Conservation (phyloP, 2,113 vertebrate genomes). For the Zosterops japonicus region DNA sequence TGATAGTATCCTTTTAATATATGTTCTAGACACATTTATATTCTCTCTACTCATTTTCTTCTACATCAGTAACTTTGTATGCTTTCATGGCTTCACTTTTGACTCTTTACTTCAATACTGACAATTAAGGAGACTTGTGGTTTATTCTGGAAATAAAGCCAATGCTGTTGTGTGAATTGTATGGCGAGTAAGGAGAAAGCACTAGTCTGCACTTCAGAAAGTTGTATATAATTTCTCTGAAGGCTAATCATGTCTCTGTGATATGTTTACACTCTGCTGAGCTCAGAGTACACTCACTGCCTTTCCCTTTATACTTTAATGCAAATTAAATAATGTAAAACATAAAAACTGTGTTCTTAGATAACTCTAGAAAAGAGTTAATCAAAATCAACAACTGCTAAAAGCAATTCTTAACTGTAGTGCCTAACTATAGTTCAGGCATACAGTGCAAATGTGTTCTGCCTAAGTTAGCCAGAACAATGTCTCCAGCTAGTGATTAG, state of each 20-base stretch:
- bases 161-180: neutral
- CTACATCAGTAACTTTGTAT: neutral
- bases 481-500: constrained; percentile 75
- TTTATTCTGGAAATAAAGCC: neutral
- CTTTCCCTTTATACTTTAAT: neutral
- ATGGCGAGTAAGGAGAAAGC: neutral
- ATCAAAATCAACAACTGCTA: constrained; percentile 60
- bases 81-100: neutral
- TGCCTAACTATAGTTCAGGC: constrained; percentile 68
- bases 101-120: neutral
- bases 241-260: neutral
- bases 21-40: neutral
- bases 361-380: constrained; percentile 62
- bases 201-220: neutral
- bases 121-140: neutral
- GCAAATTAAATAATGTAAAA: constrained; percentile 13
- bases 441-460: constrained; percentile 70
- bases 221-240: neutral
- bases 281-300: neutral
- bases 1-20: neutral
- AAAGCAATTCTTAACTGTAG: constrained; percentile 61
- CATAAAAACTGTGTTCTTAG: constrained; percentile 13
- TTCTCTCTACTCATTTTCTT: neutral
- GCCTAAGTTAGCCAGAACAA: constrained; percentile 77
- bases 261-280: neutral